Percentiles rank a stretch among this genome's conserved stretches.
These are phyloP conservation scores for Deilephila elpenor DNA, from an alignment of 2,888 invertebrate species.

Conservation along the genomic window DNA sequence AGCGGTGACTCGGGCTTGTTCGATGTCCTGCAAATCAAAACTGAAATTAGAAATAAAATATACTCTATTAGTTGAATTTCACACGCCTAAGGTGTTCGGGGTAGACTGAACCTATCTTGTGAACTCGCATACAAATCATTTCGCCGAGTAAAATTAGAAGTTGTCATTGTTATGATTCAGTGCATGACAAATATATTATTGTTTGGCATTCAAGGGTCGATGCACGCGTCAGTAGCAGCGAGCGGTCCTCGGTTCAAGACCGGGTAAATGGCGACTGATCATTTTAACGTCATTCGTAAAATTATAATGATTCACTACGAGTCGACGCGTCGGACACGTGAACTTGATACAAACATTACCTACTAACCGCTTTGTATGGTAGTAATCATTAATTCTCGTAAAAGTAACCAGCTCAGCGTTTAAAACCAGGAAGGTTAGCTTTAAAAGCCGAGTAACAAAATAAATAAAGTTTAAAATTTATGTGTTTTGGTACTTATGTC, in stretches of 20 bases:
- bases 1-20: conserved; percentile 77
- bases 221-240: conserved; percentile 62
- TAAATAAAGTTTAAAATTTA: not conserved
- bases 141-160: conserved; percentile 47
- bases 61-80: conserved; percentile 30
- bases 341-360: conserved; percentile 14
- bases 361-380: not conserved
- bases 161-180: conserved; percentile 58
- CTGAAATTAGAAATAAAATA: conserved; percentile 53
- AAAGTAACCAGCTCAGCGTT: not conserved
- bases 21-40: conserved; percentile 68
- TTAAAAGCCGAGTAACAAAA: not conserved
- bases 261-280: conserved; percentile 54
- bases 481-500: too few species aligned
- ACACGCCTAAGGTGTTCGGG: not conserved
- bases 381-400: not conserved
- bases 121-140: conserved; percentile 26
- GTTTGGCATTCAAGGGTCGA: conserved; percentile 74
- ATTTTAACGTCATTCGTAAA: conserved; percentile 72
- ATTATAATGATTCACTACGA: conserved; percentile 67
- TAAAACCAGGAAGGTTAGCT: not conserved
- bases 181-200: conserved; percentile 68
- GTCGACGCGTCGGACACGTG: conserved; percentile 44
- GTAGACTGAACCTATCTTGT: conserved; percentile 17
- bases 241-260: conserved; percentile 66